Evolutionary conservation across 2,113 vertebrate species (phyloP), one percentile per base, ranked within the genome.

Genomic region (Atractosteus spatula): DNA sequence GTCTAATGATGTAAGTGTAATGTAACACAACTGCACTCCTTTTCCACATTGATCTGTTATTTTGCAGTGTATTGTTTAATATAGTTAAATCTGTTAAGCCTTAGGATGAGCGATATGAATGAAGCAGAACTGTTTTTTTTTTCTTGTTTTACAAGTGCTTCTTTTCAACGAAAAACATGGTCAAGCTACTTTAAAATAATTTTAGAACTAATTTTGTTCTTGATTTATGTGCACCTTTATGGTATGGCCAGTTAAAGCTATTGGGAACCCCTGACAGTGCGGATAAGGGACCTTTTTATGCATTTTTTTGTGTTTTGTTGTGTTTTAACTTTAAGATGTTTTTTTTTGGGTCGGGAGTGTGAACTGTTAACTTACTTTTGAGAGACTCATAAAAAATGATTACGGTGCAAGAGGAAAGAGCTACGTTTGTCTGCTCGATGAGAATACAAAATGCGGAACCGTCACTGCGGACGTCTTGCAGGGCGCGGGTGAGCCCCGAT

Each of bases 361-460:
- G 71, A 76, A 70, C 70, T 7, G 3, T 73, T 83, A 84, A 92
- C 89, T 93, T 93, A 92, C 89, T 95, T 92, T 93, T 93, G 85
- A 94, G 76, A 84, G 91, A 92, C 70, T 90, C 89, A 82, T 89
- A 89, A 92, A 94, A 86, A 84, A 92, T 84, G 86, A 94, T 91
- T 79, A 91, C 82, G 71, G 89, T 88, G 82, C 89, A 94, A 80
- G 91, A 93, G 69, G 81, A 89, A 78, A 91, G 85, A 74, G 86
- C 84, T 87, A 89, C 41, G 29, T 89, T 88, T 83, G 87, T 91
- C 84, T 89, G 88, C 84, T 92, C 88, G 71, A 94, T 86, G 82
- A 94, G 90, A 89, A 94, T 85, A 89, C 86, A 94, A 88, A 94
- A 93, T 57, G 89, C 88, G 81, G 88, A 94, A 63, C 87, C 87